Conservation (phyloP, 2,797 vertebrate genomes). For the Hozukius guyotensis region DNA sequence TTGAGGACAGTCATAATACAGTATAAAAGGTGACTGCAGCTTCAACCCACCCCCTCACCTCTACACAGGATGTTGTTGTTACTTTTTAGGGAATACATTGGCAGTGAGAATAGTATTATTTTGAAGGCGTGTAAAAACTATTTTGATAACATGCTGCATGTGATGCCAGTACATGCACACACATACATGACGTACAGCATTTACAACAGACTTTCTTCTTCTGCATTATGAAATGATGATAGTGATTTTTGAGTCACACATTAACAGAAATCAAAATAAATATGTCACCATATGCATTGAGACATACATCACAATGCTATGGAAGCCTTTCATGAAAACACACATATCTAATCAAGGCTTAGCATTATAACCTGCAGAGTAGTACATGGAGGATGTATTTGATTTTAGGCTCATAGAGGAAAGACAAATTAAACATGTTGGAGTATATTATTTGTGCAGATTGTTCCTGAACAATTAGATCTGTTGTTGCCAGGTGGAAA, state of each 20-base stretch:
- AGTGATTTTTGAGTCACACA: not conserved
- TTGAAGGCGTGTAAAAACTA: not conserved
- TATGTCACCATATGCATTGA: not conserved
- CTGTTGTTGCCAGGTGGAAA: not conserved
- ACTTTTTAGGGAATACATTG: not conserved
- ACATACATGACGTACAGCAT: not conserved
- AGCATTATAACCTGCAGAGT: not conserved
- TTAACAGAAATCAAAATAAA: not conserved
- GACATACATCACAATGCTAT: not conserved
- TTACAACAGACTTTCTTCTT: not conserved
- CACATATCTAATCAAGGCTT: not conserved
- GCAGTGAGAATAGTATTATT: not conserved
- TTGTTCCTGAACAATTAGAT: not conserved
- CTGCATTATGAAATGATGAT: not conserved
- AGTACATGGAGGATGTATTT: not conserved
- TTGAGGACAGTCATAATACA: conserved; percentile 29
- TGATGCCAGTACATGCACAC: not conserved
- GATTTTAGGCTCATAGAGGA: not conserved
- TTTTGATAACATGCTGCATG: not conserved
- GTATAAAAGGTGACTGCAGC: conserved; percentile 12
- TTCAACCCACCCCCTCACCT: not conserved
- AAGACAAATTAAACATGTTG: not conserved
- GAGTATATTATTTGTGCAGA: not conserved
- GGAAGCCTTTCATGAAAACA: not conserved
- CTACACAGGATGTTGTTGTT: not conserved